Percentiles rank a stretch among this genome's conserved stretches.
phyloP scores from a whole-genome alignment of 2,113 vertebrate genomes.

The Pedionomus torquatus region DNA sequence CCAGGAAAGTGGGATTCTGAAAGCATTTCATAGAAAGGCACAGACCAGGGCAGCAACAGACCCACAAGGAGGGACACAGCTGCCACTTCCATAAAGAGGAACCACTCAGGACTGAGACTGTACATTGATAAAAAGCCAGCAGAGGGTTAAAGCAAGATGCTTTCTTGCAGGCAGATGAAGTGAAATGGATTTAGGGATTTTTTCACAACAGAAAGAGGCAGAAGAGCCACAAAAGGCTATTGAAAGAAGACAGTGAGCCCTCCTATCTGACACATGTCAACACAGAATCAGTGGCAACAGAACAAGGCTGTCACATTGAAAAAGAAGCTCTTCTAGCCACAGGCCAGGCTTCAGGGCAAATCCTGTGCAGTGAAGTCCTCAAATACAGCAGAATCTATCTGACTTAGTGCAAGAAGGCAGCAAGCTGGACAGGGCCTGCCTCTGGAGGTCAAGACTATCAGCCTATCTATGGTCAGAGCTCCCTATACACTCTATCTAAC shows the following conservation, averaged over 20 bases:
- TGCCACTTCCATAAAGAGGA: neutral
- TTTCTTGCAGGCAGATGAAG: conserved; percentile 3
- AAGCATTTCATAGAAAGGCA: conserved; percentile 16
- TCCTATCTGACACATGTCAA: neutral
- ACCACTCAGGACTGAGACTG: neutral
- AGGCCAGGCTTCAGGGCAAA: neutral
- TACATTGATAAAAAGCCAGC: neutral
- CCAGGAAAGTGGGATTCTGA: conserved; percentile 9
- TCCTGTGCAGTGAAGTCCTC: neutral
- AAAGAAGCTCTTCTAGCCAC: neutral
- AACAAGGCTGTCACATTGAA: neutral
- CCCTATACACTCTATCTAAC: neutral
- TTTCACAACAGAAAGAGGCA: neutral
- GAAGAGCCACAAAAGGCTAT: conserved; percentile 7
- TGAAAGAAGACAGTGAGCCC: neutral
- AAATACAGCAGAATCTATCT: neutral
- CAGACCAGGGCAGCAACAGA: neutral
- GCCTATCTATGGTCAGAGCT: neutral
- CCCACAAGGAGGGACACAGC: conserved; percentile 1
- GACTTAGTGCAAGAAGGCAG: neutral
- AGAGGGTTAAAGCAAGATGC: conserved; percentile 20
- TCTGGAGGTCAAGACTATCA: neutral
- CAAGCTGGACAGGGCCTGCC: neutral
- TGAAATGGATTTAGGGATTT: conserved; percentile 4
- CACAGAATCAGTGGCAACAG: neutral